phyloP scores from a whole-genome alignment of 2,888 invertebrate species.

The Leptinotarsa peninsularis region DNA sequence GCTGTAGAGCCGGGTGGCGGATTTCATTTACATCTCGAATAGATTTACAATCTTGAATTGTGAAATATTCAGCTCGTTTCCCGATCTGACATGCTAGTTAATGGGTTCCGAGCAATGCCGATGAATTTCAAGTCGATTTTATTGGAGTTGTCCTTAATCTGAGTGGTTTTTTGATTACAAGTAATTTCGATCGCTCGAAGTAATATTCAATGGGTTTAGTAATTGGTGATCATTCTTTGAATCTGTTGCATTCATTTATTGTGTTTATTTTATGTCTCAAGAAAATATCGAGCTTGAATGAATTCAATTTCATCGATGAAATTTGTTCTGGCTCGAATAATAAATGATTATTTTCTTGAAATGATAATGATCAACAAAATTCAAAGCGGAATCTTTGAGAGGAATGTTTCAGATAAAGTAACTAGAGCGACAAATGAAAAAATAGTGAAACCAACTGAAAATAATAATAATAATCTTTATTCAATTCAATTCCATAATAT shows the following conservation, averaged over 20 bases:
- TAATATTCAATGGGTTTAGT: neutral
- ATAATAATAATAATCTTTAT: too few species aligned
- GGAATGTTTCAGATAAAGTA: too few species aligned
- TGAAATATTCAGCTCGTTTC: conserved; percentile 64
- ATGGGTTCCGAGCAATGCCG: conserved; percentile 61
- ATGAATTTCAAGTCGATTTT: conserved; percentile 61
- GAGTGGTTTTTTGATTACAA: neutral
- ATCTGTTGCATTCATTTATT: neutral
- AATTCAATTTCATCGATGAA: too few species aligned
- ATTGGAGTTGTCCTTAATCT: conserved; percentile 43
- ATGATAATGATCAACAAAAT: too few species aligned
- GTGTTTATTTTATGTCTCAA: too few species aligned
- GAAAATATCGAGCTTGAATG: too few species aligned
- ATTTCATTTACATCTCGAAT: conserved; percentile 65
- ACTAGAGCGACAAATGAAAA: too few species aligned
- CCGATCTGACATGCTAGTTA: conserved; percentile 61
- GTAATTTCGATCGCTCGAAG: neutral
- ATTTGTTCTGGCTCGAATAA: too few species aligned
- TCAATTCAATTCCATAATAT: too few species aligned
- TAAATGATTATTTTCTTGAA: too few species aligned
- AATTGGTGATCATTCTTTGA: neutral
- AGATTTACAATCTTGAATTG: conserved; percentile 55
- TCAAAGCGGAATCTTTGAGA: too few species aligned
- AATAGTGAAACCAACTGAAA: too few species aligned
- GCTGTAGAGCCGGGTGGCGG: conserved; percentile 61